phyloP scores from a whole-genome alignment of 2,797 vertebrate genomes.

The Sciurus vulgaris region DNA sequence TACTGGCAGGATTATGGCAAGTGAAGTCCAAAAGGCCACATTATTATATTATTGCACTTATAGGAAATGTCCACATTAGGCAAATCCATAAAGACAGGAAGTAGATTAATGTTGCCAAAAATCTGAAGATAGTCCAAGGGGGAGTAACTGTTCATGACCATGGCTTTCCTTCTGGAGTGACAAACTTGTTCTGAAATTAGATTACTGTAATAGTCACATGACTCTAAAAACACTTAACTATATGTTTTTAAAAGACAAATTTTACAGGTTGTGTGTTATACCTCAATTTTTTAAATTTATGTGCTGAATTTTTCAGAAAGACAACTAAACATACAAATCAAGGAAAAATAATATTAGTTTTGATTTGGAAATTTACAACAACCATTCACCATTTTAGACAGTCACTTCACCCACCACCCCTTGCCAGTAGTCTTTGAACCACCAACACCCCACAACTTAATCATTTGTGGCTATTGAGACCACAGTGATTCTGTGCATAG shows the following conservation, averaged over 20 bases:
- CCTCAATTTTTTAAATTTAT: not conserved
- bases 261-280: not conserved
- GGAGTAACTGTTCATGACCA: not conserved
- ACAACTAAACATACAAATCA: not conserved
- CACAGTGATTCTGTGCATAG: not conserved
- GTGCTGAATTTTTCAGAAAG: slow-evolving; percentile 36
- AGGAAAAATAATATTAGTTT: not conserved
- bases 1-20: not conserved
- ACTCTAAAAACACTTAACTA: not conserved
- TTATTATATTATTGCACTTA: not conserved
- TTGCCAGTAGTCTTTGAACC: not conserved
- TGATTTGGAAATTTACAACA: not conserved
- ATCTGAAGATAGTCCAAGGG: not conserved
- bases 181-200: slow-evolving; percentile 25
- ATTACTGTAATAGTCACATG: not conserved
- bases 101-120: not conserved
- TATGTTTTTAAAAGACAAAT: not conserved
- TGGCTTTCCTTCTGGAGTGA: not conserved
- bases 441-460: not conserved
- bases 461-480: not conserved
- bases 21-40: not conserved
- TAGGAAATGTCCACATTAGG: slow-evolving; percentile 11
- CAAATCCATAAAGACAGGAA: not conserved
- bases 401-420: not conserved
- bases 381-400: not conserved